These are phyloP conservation scores for Thripadectes ignobilis DNA, from an alignment of 2,797 vertebrate genomes.

Conservation along the genomic window DNA sequence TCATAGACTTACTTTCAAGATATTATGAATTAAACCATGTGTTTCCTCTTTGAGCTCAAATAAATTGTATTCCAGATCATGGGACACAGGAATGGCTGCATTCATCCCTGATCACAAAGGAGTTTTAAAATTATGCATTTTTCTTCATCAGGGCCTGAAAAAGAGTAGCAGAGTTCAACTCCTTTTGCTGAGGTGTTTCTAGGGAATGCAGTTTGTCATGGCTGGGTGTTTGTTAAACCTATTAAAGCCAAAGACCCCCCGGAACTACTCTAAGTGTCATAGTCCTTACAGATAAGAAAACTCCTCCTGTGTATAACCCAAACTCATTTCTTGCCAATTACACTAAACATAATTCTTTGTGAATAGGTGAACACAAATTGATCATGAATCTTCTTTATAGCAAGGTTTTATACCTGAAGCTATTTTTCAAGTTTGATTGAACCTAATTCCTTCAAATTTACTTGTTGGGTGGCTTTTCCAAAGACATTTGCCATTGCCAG, in stretches of 20 bases:
- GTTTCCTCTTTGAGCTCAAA: background rate
- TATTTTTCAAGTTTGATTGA: background rate
- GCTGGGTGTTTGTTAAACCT: background rate
- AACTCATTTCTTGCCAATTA: background rate
- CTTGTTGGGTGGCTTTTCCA: background rate
- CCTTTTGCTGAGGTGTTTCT: background rate
- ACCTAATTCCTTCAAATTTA: background rate
- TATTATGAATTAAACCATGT: background rate
- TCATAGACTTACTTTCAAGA: background rate
- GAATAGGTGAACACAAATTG: background rate
- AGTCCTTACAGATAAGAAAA: background rate
- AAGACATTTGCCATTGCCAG: background rate
- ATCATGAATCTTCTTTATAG: background rate
- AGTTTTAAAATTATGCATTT: background rate
- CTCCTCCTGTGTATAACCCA: background rate
- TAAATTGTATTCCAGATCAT: background rate
- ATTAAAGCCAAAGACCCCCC: background rate
- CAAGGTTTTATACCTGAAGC: background rate
- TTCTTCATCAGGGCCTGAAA: background rate
- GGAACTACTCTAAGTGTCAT: background rate
- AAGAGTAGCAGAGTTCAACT: background rate
- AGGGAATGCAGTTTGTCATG: background rate
- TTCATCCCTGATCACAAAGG: background rate
- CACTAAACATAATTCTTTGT: background rate
- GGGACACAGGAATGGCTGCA: background rate